These are phyloP conservation scores for Hydrozoanthus tunicans DNA, from an alignment of 64 coral and sea anemone species.

Conservation along the genomic window DNA sequence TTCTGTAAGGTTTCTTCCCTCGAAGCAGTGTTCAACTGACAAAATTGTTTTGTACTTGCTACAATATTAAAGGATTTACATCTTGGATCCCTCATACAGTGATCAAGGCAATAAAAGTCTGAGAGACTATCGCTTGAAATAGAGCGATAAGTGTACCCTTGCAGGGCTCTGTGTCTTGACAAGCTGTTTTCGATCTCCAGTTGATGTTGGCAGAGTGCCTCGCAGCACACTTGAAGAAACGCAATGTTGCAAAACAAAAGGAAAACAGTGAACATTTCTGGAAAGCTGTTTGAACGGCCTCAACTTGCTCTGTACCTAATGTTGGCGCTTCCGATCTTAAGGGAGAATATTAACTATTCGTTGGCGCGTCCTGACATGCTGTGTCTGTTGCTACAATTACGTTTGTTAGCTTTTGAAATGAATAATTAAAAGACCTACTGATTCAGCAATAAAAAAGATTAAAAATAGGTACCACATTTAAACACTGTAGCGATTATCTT, in stretches of 20 bases:
- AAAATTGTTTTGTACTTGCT: not conserved
- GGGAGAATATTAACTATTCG: too few species aligned
- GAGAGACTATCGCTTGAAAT: not conserved
- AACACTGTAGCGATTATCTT: too few species aligned
- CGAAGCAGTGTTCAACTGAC: constrained; percentile 15
- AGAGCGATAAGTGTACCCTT: not conserved
- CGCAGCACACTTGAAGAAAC: not conserved
- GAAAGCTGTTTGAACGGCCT: too few species aligned
- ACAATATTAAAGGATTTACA: constrained; percentile 21
- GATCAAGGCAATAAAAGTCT: constrained; percentile 15
- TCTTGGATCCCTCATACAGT: constrained; percentile 12
- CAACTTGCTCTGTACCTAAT: too few species aligned
- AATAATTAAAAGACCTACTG: too few species aligned
- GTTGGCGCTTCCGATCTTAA: too few species aligned
- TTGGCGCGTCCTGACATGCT: too few species aligned
- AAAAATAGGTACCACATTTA: too few species aligned
- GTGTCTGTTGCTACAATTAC: too few species aligned
- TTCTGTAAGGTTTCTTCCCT: not conserved
- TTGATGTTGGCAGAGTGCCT: not conserved
- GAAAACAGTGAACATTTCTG: not conserved
- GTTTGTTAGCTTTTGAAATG: too few species aligned
- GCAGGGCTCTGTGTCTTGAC: not conserved
- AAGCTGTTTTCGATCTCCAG: not conserved
- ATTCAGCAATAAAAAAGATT: too few species aligned
- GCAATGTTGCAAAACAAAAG: not conserved